Conservation (phyloP, 1,140 invertebrate species). For the Drosophila parvula region DNA sequence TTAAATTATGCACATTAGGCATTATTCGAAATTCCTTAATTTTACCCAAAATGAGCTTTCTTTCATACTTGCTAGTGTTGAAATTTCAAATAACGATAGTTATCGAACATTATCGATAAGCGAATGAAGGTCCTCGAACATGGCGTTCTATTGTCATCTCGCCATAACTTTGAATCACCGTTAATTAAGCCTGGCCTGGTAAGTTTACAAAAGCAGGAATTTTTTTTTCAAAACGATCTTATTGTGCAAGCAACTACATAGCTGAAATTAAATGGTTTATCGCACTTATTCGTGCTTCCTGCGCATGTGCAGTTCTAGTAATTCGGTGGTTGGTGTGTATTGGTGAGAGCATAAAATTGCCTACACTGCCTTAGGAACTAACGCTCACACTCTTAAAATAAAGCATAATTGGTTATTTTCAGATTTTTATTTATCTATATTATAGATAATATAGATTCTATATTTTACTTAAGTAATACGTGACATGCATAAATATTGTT, state of each 20-base stretch:
- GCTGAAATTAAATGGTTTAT: constrained; percentile 34
- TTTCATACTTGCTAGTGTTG: not conserved
- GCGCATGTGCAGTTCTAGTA: constrained; percentile 64
- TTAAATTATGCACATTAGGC: not conserved
- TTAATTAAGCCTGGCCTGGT: constrained; percentile 2
- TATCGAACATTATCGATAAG: constrained; percentile 22
- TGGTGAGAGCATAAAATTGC: constrained; percentile 45
- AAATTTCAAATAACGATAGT: constrained; percentile 13
- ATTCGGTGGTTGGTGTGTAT: constrained; percentile 38
- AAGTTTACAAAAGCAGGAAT: not conserved
- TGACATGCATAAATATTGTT: not conserved
- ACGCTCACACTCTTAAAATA: not conserved
- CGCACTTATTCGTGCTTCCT: constrained; percentile 46
- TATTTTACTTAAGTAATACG: no score
- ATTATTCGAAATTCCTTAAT: not conserved
- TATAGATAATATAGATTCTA: no score
- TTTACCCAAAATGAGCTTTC: not conserved
- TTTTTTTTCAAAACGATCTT: constrained; percentile 5
- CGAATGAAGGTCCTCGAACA: not conserved
- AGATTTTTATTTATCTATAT: no score
- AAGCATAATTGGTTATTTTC: no score
- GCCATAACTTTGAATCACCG: not conserved
- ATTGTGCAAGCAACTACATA: constrained; percentile 11
- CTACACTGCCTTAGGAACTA: constrained; percentile 20
- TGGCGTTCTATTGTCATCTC: not conserved